A percentile compares a stretch with the other conserved stretches of the same genome.
These are phyloP conservation scores for Trisateles emortualis DNA, from an alignment of 2,888 invertebrate genomes.

Conservation along the genomic window DNA sequence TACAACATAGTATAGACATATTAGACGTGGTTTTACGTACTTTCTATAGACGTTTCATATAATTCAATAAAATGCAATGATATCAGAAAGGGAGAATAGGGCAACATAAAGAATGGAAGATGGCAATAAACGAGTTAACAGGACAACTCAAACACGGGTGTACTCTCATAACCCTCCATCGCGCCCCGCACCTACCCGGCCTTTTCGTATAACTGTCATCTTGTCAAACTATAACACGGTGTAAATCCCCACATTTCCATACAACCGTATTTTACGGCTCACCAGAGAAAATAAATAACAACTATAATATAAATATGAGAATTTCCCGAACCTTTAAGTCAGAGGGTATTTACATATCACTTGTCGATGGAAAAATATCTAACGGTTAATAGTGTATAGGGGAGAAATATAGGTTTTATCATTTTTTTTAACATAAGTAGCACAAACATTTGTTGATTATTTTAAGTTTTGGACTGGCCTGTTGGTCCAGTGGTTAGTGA, in stretches of 20 bases:
- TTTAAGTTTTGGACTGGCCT: background rate
- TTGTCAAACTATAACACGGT: slow-evolving; percentile 80
- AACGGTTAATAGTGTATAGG: slow-evolving; percentile 67
- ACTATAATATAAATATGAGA: slow-evolving; percentile 81
- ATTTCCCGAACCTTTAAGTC: slow-evolving; percentile 78
- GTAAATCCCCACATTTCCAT: slow-evolving; percentile 84
- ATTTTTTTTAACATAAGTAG: slow-evolving; percentile 5
- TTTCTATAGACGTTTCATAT: slow-evolving; percentile 37
- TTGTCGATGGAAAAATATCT: slow-evolving; percentile 79
- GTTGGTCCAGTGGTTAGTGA: no score
- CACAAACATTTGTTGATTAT: background rate
- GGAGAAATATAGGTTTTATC: slow-evolving; percentile 54
- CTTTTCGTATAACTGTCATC: slow-evolving; percentile 80
- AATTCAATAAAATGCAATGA: slow-evolving; percentile 60
- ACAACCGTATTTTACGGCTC: slow-evolving; percentile 82
- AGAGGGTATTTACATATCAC: slow-evolving; percentile 83
- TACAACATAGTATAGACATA: slow-evolving; percentile 11
- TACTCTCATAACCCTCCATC: slow-evolving; percentile 34
- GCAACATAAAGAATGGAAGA: slow-evolving; percentile 60
- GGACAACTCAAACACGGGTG: slow-evolving; percentile 55
- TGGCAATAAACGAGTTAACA: slow-evolving; percentile 75
- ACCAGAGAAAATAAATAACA: slow-evolving; percentile 84
- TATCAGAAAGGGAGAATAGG: slow-evolving; percentile 52
- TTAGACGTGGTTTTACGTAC: slow-evolving; percentile 14
- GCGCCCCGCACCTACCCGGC: slow-evolving; percentile 47